Percentiles rank a stretch among this genome's conserved stretches.
phyloP scores from a whole-genome alignment of 2,113 vertebrate species.

The Peromyscus polionotus region DNA sequence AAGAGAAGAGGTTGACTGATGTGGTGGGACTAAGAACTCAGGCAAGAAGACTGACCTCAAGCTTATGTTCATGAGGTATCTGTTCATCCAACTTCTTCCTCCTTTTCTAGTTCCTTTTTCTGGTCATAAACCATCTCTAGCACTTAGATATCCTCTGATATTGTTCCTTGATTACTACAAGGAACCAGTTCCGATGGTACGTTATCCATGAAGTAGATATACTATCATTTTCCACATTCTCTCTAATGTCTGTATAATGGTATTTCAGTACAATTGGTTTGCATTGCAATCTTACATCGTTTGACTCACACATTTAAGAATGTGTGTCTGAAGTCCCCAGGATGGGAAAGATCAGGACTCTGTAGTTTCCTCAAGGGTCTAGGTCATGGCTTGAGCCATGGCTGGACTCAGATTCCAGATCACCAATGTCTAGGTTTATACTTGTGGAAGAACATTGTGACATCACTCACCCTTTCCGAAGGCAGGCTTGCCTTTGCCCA shows the following conservation, averaged over 20 bases:
- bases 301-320: background rate
- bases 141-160: background rate
- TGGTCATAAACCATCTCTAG: background rate
- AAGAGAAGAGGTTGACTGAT: background rate
- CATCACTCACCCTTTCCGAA: background rate
- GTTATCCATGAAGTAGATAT: background rate
- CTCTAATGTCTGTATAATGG: background rate
- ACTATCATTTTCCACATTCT: background rate
- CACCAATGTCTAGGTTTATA: background rate
- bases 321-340: background rate
- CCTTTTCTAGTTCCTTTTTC: background rate
- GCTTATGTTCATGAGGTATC: background rate
- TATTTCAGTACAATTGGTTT: background rate
- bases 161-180: background rate
- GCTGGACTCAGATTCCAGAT: background rate
- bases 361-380: background rate
- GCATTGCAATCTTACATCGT: background rate
- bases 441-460: background rate
- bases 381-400: background rate
- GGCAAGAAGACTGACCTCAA: background rate
- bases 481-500: background rate
- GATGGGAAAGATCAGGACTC: background rate
- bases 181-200: background rate
- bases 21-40: background rate
- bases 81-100: background rate